Evolutionary conservation across 2,797 vertebrate genomes (phyloP).

Genomic region (Florisuga fusca): DNA sequence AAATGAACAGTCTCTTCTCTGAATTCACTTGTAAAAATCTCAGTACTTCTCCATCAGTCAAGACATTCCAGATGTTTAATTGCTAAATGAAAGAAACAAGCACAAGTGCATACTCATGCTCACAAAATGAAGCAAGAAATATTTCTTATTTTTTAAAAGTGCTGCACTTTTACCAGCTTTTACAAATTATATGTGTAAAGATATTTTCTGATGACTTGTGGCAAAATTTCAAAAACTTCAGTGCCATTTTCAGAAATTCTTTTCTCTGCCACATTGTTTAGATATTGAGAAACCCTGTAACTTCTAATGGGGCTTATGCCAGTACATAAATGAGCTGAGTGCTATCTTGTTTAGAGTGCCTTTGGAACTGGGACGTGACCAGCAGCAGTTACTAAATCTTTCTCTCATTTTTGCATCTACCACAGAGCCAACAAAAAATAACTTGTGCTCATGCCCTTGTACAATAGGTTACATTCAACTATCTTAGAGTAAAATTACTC

Average conservation of each 20-base stretch:
- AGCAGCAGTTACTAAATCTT: background rate
- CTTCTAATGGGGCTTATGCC: background rate
- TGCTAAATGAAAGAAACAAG: constrained; percentile 38
- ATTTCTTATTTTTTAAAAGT: background rate
- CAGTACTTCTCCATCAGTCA: constrained; percentile 3
- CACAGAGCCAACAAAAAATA: background rate
- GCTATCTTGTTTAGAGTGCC: constrained; percentile 2
- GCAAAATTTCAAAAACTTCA: background rate
- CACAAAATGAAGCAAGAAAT: background rate
- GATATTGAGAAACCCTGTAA: background rate
- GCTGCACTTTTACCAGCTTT: background rate
- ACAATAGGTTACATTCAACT: background rate
- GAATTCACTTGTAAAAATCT: constrained; percentile 29
- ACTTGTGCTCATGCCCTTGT: background rate
- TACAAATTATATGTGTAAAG: background rate
- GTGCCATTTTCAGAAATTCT: background rate
- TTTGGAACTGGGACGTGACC: constrained; percentile 26
- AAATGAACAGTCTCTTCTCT: constrained; percentile 9
- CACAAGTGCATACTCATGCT: fast-evolving
- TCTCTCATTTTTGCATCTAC: background rate
- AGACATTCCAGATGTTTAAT: constrained; percentile 56
- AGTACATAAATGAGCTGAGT: background rate
- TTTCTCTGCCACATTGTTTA: background rate
- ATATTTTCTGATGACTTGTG: background rate
- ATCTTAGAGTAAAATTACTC: background rate